These are phyloP conservation scores for Synergus umbraculus DNA, from an alignment of 2,888 invertebrate genomes.

Conservation along the genomic window DNA sequence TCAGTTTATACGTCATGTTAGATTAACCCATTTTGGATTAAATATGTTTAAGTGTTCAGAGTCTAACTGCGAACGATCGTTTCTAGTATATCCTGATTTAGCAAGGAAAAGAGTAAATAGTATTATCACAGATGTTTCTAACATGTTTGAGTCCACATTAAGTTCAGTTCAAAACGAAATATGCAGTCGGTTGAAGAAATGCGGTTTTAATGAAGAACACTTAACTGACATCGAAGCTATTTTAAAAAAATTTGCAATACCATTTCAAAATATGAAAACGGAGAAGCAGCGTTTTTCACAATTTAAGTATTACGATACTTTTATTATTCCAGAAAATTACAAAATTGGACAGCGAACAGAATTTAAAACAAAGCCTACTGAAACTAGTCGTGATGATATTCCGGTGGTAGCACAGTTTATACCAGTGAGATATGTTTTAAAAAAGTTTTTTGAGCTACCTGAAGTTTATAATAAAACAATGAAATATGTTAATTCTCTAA, in stretches of 20 bases:
- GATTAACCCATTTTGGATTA: neutral
- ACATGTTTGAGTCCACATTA: slow-evolving; percentile 16
- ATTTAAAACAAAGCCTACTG: slow-evolving; percentile 42
- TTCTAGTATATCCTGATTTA: slow-evolving; percentile 38
- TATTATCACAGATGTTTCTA: slow-evolving; percentile 30
- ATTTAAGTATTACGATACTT: slow-evolving; percentile 48
- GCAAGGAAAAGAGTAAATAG: slow-evolving; percentile 42
- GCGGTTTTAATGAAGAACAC: neutral
- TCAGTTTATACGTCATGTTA: neutral
- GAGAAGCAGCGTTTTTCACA: slow-evolving; percentile 46
- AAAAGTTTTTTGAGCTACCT: slow-evolving; percentile 50
- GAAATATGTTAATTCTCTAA: slow-evolving; percentile 46
- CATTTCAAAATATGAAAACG: slow-evolving; percentile 35
- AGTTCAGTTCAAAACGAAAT: slow-evolving; percentile 19
- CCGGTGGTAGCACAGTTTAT: slow-evolving; percentile 50
- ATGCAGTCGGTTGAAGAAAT: neutral
- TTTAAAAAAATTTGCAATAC: slow-evolving; percentile 5
- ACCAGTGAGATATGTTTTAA: slow-evolving; percentile 48
- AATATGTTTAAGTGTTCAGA: slow-evolving; percentile 5
- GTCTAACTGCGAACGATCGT: neutral
- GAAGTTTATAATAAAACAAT: slow-evolving; percentile 43
- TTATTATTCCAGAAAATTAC: slow-evolving; percentile 43
- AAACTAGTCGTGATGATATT: slow-evolving; percentile 42
- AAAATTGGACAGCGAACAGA: slow-evolving; percentile 48
- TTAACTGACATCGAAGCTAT: slow-evolving; percentile 15